These are phyloP conservation scores for Anser brachyrhynchus DNA, from an alignment of 2,113 vertebrate genomes.

Conservation along the genomic window DNA sequence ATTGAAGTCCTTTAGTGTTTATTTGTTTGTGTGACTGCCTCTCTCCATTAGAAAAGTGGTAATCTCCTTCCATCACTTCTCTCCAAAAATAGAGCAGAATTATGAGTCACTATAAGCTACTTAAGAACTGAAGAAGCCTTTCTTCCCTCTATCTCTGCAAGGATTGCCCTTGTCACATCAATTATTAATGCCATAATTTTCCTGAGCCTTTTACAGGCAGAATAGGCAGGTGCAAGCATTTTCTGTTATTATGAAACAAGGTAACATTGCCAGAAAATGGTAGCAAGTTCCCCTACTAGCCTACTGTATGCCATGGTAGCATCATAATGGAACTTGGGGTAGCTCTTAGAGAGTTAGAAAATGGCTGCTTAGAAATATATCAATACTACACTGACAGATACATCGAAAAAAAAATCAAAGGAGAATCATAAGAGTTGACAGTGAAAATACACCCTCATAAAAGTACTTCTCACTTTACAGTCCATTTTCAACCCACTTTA, in stretches of 20 bases:
- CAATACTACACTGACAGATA: neutral
- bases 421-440: neutral
- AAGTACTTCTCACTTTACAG: neutral
- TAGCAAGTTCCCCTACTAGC: neutral
- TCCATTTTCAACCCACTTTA: neutral
- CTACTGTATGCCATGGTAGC: neutral
- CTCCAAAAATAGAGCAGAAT: neutral
- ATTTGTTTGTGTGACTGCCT: neutral
- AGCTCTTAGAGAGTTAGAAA: neutral
- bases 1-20: neutral
- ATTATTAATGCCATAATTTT: neutral
- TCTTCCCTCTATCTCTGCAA: neutral
- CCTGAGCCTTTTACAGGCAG: neutral
- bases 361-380: neutral
- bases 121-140: neutral
- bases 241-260: neutral
- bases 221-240: neutral
- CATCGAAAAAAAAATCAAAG: neutral
- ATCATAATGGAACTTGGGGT: neutral
- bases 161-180: neutral
- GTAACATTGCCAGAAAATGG: neutral
- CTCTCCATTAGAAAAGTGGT: neutral
- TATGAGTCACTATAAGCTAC: neutral
- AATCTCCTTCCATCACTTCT: neutral
- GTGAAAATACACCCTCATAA: neutral